Percentiles rank a stretch among this genome's conserved stretches.
Evolutionary conservation across 2,888 invertebrate genomes (phyloP).

Genomic region (Daptonema setosum): DNA sequence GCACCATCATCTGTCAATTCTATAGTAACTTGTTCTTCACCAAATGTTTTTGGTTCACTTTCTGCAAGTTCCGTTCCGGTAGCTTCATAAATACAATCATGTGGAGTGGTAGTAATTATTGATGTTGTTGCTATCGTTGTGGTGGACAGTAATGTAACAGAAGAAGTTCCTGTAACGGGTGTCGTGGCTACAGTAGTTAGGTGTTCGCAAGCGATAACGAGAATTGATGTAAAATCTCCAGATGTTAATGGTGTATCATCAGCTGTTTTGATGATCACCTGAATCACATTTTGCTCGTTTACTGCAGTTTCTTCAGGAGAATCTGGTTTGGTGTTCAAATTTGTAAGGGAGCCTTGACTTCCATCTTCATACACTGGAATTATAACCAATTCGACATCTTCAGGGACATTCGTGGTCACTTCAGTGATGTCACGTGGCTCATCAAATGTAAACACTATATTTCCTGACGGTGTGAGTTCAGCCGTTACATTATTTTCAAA

Average conservation of each 20-base stretch:
- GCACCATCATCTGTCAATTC: neutral
- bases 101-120: neutral
- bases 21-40: neutral
- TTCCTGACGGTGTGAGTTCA: too few relatives aligned
- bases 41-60: neutral
- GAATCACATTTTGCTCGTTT: neutral
- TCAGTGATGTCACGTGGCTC: neutral
- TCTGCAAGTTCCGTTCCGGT: neutral
- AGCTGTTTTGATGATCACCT: neutral
- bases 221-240: neutral
- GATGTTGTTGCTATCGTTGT: neutral
- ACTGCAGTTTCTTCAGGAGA: too few relatives aligned
- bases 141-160: neutral
- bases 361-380: neutral
- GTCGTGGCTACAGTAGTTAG: neutral
- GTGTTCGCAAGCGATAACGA: neutral
- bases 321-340: too few relatives aligned
- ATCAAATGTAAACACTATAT: too few relatives aligned
- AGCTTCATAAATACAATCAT: neutral
- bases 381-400: neutral
- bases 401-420: neutral
- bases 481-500: too few relatives aligned
- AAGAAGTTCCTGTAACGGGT: neutral
- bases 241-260: neutral
- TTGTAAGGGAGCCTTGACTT: too few relatives aligned